Evolutionary conservation across 35 echinoderm and acorn worm genomes (phyloP).

Genomic region (Nesometra sesokonis): DNA sequence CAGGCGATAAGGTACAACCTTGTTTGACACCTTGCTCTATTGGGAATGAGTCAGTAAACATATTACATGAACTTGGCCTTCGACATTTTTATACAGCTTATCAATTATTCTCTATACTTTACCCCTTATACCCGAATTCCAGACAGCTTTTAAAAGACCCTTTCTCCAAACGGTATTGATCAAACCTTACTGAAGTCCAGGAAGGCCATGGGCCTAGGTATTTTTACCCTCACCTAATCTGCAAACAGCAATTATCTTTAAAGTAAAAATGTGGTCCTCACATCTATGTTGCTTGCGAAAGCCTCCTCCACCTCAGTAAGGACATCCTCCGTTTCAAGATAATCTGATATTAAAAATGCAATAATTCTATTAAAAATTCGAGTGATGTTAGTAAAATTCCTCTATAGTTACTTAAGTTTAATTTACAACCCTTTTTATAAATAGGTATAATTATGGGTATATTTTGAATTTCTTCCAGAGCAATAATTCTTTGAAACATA

Average conservation of each 20-base stretch:
- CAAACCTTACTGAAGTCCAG: not conserved
- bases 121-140: not conserved
- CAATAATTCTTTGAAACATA: not conserved
- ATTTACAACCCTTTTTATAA: not conserved
- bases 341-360: not conserved
- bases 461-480: not conserved
- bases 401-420: constrained; percentile 10
- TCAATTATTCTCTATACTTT: not conserved
- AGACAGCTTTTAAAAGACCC: not conserved
- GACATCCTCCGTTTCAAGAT: not conserved
- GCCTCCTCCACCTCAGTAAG: not conserved
- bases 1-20: not conserved
- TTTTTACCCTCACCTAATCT: not conserved
- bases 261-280: not conserved
- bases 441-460: constrained; percentile 5
- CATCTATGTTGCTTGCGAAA: not conserved
- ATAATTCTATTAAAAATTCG: not conserved
- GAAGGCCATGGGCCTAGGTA: not conserved
- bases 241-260: not conserved
- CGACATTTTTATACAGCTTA: not conserved
- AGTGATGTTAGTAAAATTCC: not conserved
- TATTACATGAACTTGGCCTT: not conserved
- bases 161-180: not conserved
- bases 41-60: not conserved
- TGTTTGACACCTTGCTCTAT: not conserved